Percentiles rank a stretch among this genome's conserved stretches.
Evolutionary conservation across 2,113 vertebrate genomes (phyloP).

Genomic region (Centropus bengalensis): DNA sequence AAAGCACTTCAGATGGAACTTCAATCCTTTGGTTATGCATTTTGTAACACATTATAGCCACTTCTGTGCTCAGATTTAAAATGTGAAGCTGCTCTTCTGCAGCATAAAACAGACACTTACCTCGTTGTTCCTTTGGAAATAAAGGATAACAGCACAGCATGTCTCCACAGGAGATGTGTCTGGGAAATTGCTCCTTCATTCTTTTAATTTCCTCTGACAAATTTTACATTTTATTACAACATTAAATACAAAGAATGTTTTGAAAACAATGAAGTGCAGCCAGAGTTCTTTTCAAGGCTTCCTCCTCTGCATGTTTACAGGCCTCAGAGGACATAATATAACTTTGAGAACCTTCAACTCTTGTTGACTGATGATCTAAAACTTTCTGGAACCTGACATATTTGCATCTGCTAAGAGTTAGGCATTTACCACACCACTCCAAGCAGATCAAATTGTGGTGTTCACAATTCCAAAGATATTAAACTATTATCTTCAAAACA

Average conservation of each 20-base stretch:
- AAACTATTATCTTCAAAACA: neutral
- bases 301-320: constrained; percentile 6
- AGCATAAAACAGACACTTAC: neutral
- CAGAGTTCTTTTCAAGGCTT: constrained; percentile 22
- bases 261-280: constrained; percentile 10
- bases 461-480: neutral
- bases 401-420: constrained; percentile 6
- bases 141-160: neutral
- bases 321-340: neutral
- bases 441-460: neutral
- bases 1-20: neutral
- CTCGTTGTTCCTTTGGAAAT: constrained; percentile 1
- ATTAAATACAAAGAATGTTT: constrained; percentile 17
- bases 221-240: constrained; percentile 26
- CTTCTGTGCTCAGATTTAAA: neutral
- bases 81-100: neutral
- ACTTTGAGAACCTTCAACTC: constrained; percentile 7
- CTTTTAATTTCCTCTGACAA: constrained; percentile 44
- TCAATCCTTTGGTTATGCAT: neutral
- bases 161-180: neutral
- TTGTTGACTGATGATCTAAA: neutral
- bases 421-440: neutral
- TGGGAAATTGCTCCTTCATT: constrained; percentile 23
- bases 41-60: neutral
- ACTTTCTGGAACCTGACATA: neutral